A percentile compares a stretch with the other conserved stretches of the same genome.
These are phyloP conservation scores for Cotesia glomerata DNA, from an alignment of 1,140 invertebrate species.

Conservation along the genomic window DNA sequence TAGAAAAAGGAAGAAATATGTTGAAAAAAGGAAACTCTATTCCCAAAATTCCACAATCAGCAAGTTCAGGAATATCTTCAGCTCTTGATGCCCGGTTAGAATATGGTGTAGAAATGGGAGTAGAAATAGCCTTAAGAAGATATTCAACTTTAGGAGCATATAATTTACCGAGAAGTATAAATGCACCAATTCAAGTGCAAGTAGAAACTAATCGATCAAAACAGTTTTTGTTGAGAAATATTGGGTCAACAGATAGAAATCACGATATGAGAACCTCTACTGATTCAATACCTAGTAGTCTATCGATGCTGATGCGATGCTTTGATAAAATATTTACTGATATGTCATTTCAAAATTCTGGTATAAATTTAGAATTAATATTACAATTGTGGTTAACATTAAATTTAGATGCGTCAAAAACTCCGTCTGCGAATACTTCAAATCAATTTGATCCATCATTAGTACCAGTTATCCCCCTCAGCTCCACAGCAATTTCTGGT, in stretches of 20 bases:
- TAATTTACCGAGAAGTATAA: conserved; percentile 66
- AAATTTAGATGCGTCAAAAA: conserved; percentile 65
- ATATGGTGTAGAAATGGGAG: conserved; percentile 73
- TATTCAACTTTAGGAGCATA: conserved; percentile 69
- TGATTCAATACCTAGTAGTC: conserved; percentile 50
- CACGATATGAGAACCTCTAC: conserved; percentile 48
- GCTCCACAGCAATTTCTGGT: conserved; percentile 72
- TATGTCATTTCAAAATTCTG: conserved; percentile 56
- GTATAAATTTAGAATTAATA: conserved; percentile 77
- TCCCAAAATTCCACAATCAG: conserved; percentile 51
- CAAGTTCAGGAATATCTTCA: conserved; percentile 66
- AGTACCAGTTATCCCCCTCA: conserved; percentile 75
- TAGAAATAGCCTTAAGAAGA: conserved; percentile 75
- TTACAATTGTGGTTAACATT: conserved; percentile 84
- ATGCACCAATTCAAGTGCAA: conserved; percentile 57
- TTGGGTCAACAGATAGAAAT: conserved; percentile 44
- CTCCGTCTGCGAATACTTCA: conserved; percentile 54
- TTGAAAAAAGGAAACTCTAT: conserved; percentile 55
- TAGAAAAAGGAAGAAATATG: conserved; percentile 66
- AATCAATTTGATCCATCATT: conserved; percentile 68
- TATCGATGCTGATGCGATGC: conserved; percentile 72
- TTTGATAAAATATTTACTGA: conserved; percentile 75
- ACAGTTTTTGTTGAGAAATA: conserved; percentile 40
- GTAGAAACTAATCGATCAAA: conserved; percentile 44
- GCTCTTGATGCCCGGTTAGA: conserved; percentile 81